A percentile compares a stretch with the other conserved stretches of the same genome.
phyloP scores from a whole-genome alignment of 1,140 invertebrate genomes.

The Euura saliciscinereae region DNA sequence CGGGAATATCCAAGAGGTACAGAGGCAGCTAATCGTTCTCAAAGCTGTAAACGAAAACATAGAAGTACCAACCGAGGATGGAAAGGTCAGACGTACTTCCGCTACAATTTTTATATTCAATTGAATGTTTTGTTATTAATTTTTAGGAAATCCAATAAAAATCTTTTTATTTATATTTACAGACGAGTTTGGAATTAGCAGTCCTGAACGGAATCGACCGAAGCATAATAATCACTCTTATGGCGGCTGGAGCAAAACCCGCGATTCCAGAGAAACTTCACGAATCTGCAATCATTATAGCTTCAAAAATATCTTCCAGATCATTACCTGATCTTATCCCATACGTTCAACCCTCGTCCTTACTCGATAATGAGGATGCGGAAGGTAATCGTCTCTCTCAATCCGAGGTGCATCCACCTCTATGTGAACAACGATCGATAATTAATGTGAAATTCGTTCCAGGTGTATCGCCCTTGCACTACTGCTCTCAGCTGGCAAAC shows the following conservation, averaged over 20 bases:
- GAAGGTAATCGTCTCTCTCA: conserved; percentile 7
- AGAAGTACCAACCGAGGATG: conserved; percentile 31
- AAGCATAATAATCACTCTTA: conserved; percentile 34
- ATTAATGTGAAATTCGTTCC: too few species aligned
- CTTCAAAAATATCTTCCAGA: conserved; percentile 37
- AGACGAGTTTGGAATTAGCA: conserved; percentile 46
- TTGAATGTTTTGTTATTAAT: conserved; percentile 10
- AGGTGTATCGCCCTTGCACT: conserved; percentile 44
- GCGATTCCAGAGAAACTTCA: conserved; percentile 21
- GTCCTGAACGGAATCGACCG: conserved; percentile 26
- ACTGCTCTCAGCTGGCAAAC: conserved; percentile 34
- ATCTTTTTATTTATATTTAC: conserved; percentile 18
- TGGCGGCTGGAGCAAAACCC: conserved; percentile 39
- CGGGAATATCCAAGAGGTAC: conserved; percentile 27
- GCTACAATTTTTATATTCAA: background rate
- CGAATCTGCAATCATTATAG: conserved; percentile 41
- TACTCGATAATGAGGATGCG: conserved; percentile 6
- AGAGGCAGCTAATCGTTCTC: conserved; percentile 37
- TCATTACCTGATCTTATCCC: conserved; percentile 27
- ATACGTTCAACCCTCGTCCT: conserved; percentile 13
- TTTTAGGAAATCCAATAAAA: background rate
- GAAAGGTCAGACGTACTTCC: conserved; percentile 27
- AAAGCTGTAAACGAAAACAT: conserved; percentile 29
- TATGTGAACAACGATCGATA: too few species aligned
- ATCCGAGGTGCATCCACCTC: background rate